Evolutionary conservation across 2,888 invertebrate species (phyloP).

Genomic region (Emmelina monodactyla): DNA sequence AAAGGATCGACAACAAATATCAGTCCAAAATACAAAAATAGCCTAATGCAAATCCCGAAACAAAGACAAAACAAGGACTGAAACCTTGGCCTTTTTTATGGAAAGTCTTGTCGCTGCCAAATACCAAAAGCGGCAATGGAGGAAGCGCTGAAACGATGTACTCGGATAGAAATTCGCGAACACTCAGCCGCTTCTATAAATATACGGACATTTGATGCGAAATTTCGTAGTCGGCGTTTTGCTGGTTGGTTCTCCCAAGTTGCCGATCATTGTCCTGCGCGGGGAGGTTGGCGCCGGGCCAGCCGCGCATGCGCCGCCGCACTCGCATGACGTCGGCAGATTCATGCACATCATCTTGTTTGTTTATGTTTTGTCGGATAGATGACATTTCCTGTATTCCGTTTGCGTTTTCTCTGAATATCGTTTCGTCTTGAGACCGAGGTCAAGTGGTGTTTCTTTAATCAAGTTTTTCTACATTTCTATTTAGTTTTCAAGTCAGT

Average conservation of each 20-base stretch:
- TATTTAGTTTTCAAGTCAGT: too few species aligned
- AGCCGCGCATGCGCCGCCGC: neutral
- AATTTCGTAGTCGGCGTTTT: neutral
- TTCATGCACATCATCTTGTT: conserved; percentile 13
- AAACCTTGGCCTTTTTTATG: conserved; percentile 17
- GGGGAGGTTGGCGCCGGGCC: conserved; percentile 14
- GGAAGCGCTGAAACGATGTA: conserved; percentile 12
- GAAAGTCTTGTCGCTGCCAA: conserved; percentile 15
- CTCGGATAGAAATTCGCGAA: neutral
- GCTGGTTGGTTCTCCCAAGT: conserved; percentile 10
- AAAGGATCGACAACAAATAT: too few species aligned
- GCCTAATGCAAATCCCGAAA: too few species aligned
- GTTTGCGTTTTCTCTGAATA: too few species aligned
- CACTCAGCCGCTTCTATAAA: neutral
- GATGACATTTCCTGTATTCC: too few species aligned
- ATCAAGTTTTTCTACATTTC: too few species aligned
- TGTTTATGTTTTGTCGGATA: conserved; percentile 11
- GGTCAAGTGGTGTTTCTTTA: too few species aligned
- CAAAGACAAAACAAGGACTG: conserved; percentile 11
- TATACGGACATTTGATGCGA: neutral
- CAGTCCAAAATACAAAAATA: too few species aligned
- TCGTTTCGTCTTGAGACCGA: too few species aligned
- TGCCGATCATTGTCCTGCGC: conserved; percentile 11
- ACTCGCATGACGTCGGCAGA: neutral
- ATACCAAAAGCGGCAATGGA: conserved; percentile 21